Base-by-base conservation (phyloP, 2,888 invertebrate species). In the Osmoderma eremita region DNA sequence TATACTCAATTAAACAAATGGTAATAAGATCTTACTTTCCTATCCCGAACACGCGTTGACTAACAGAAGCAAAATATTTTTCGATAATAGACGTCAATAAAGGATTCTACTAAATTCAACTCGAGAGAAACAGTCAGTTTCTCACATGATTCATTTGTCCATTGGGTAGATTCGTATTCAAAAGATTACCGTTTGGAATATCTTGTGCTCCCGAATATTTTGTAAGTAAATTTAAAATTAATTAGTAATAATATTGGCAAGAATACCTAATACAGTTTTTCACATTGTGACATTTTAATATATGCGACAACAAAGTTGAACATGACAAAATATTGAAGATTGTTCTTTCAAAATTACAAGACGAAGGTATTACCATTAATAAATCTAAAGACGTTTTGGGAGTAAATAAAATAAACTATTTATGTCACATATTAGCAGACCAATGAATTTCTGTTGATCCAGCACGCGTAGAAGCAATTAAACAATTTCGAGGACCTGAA, bases 121-220 rank as follows among this genome's bases (percentile, higher is more conserved):
- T 42, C 10, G 15, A 42, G 42, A 13, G 17, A 13, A 42, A 42
- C n/a, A 3, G 42, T 42, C 42, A 41, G 13, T 13, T n/a, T n/a
- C 41, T 10, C 41, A 41, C 41, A 41, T 10, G 10, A 12, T 41
- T 41, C n/a, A 42, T 42, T 42, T 13, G 2, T 42, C 42, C 42
- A 13, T 42, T 42, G 13, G 42, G 42, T 2, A 42, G 42, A 13
- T 42, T 13, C 15, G 13, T 42, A 12, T 42, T 42, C 42, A 42
- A 42, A 13, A 42, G 42, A 42, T 13, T 42, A 13, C 42, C 42
- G 6, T 42, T 41, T 41, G 41, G 41, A n/a, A 41, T 41, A 41
- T 41, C 41, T 10, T 41, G 41, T 12, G 41, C 41, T 5, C 41
- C 41, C 4, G 41, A 41, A 41, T 41, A 41, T n/a, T 41, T 41